These are phyloP conservation scores for Drosophila kohkoa DNA, from an alignment of 1,140 invertebrate genomes.

Conservation along the genomic window DNA sequence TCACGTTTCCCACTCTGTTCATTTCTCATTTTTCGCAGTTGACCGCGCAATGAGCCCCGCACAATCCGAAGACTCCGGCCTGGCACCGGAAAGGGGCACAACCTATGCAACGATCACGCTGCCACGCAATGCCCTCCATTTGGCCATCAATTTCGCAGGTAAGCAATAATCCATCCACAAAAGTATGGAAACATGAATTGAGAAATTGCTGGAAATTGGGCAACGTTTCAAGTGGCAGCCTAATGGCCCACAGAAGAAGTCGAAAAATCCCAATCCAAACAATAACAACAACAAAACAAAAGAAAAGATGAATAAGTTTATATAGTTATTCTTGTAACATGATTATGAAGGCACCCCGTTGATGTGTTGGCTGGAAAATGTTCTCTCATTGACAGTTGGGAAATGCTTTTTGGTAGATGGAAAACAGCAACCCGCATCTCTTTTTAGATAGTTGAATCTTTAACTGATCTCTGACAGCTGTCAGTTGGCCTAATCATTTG, in stretches of 20 bases:
- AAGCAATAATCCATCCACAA: conserved; percentile 42
- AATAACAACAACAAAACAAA: no score
- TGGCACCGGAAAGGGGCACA: conserved; percentile 83
- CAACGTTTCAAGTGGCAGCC: conserved; percentile 23
- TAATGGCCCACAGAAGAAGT: conserved; percentile 20
- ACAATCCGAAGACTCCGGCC: conserved; percentile 83
- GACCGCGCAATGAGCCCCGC: conserved; percentile 84
- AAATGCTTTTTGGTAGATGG: conserved; percentile 18
- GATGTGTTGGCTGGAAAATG: conserved; percentile 20
- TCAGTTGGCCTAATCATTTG: conserved; percentile 55
- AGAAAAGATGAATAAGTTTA: background rate
- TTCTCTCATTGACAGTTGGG: conserved; percentile 1
- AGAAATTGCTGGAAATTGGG: background rate
- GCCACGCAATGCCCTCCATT: conserved; percentile 78
- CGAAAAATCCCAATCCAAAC: background rate
- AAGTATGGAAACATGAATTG: conserved; percentile 1
- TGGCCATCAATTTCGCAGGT: conserved; percentile 84
- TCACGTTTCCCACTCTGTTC: background rate
- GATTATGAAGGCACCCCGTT: conserved; percentile 25
- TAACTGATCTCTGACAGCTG: conserved; percentile 55
- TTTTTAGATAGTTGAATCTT: conserved; percentile 22
- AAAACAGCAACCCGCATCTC: conserved; percentile 45
- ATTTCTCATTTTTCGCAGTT: conserved; percentile 61
- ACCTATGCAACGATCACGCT: conserved; percentile 84
- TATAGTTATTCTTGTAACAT: background rate